Conservation (phyloP, 2,888 invertebrate species). For the Limnephilus lunatus region DNA sequence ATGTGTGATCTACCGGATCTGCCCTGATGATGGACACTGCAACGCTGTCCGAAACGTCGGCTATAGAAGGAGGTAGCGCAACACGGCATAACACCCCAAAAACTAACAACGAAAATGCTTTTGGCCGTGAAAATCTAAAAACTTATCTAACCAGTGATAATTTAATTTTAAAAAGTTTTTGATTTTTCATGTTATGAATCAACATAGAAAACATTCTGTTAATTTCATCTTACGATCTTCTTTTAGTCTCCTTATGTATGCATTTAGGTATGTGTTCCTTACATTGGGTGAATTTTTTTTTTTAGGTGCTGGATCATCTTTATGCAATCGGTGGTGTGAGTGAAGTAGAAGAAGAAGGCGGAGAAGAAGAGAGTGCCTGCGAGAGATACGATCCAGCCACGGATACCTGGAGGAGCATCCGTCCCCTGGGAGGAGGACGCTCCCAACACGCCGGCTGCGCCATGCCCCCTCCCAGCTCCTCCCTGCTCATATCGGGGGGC, state of each 20-base stretch:
- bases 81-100: no score
- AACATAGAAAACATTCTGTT: no score
- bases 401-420: constrained; percentile 79
- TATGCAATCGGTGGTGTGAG: constrained; percentile 82
- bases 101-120: no score
- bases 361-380: constrained; percentile 73
- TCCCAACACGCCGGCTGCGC: constrained; percentile 80
- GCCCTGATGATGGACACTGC: no score
- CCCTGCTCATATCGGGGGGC: constrained; percentile 76
- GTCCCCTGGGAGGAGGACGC: constrained; percentile 77
- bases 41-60: no score
- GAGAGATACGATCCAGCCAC: constrained; percentile 79
- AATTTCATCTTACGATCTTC: no score
- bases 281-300: not conserved
- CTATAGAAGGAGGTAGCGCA: no score
- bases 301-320: constrained; percentile 70
- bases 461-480: constrained; percentile 69
- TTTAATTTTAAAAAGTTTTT: no score
- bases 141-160: no score
- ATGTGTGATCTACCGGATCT: no score
- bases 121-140: no score
- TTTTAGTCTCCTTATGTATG: not conserved
- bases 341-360: constrained; percentile 74
- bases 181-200: no score
- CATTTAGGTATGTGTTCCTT: not conserved